Evolutionary conservation across 2,888 invertebrate species (phyloP).

Genomic region (Metellina segmentata): DNA sequence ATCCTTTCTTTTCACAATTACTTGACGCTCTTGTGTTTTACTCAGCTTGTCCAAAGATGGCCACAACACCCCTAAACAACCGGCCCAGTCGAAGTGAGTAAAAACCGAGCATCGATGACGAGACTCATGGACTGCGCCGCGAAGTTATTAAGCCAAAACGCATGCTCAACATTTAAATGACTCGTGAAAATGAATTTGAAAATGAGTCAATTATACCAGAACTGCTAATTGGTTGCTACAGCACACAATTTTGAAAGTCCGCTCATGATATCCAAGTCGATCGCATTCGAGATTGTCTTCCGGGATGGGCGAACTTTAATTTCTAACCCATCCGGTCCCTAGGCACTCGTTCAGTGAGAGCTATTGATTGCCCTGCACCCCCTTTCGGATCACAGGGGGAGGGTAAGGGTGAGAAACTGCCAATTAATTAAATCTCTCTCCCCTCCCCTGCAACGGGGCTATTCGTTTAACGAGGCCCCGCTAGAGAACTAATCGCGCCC

Average conservation of each 20-base stretch:
- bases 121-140: no score
- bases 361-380: slow-evolving; percentile 64
- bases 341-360: slow-evolving; percentile 51
- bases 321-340: slow-evolving; percentile 63
- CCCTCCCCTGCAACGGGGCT: slow-evolving; percentile 18
- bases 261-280: slow-evolving; percentile 45
- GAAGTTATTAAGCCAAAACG: background rate
- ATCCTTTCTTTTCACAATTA: no score
- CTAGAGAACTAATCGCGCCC: slow-evolving; percentile 50
- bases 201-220: slow-evolving; percentile 23
- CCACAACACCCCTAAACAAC: no score
- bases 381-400: slow-evolving; percentile 16
- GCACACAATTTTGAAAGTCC: slow-evolving; percentile 40
- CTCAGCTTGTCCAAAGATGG: no score
- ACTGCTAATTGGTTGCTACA: slow-evolving; percentile 31
- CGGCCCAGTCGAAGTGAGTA: no score
- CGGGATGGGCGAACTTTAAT: slow-evolving; percentile 52
- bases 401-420: slow-evolving; percentile 50
- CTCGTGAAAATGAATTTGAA: slow-evolving; percentile 12
- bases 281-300: slow-evolving; percentile 25
- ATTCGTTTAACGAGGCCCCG: slow-evolving; percentile 64
- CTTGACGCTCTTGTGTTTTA: no score
- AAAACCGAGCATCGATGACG: no score
- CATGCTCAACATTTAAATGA: slow-evolving; percentile 14
- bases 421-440: slow-evolving; percentile 72